A percentile compares a stretch with the other conserved stretches of the same genome.
Conservation (phyloP, 2,888 invertebrate species). For the Orthosia incerta region DNA sequence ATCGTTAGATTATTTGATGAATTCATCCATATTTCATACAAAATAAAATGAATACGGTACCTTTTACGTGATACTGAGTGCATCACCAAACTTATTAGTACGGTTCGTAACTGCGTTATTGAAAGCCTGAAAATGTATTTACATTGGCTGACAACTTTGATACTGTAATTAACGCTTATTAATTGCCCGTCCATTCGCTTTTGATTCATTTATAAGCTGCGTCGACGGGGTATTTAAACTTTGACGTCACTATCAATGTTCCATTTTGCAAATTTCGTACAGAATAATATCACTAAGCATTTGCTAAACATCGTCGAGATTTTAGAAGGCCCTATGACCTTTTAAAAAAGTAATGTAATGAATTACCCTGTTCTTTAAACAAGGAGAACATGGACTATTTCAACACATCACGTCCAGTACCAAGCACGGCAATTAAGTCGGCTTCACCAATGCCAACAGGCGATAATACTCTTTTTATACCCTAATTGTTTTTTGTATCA, state of each 20-base stretch:
- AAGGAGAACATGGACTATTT: constrained; percentile 29
- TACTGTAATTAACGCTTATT: neutral
- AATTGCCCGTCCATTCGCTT: neutral
- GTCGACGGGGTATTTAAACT: neutral
- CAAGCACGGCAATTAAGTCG: constrained; percentile 41
- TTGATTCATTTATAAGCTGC: neutral
- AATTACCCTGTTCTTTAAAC: neutral
- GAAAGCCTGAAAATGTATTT: neutral
- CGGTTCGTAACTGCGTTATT: neutral
- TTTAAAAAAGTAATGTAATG: neutral
- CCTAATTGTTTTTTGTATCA: constrained; percentile 64
- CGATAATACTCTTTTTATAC: constrained; percentile 60
- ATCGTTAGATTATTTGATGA: too few relatives aligned
- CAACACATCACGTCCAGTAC: constrained; percentile 48
- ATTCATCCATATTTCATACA: too few relatives aligned
- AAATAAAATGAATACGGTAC: too few relatives aligned
- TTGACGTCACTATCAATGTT: neutral
- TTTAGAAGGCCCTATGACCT: too few relatives aligned
- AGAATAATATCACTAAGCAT: too few relatives aligned
- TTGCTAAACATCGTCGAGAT: too few relatives aligned
- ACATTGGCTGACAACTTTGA: neutral
- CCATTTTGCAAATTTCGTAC: too few relatives aligned
- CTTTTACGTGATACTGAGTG: neutral
- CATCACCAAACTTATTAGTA: neutral
- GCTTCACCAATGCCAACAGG: constrained; percentile 37